phyloP scores from a whole-genome alignment of 2,113 vertebrate species.

The Ailuropoda melanoleuca region DNA sequence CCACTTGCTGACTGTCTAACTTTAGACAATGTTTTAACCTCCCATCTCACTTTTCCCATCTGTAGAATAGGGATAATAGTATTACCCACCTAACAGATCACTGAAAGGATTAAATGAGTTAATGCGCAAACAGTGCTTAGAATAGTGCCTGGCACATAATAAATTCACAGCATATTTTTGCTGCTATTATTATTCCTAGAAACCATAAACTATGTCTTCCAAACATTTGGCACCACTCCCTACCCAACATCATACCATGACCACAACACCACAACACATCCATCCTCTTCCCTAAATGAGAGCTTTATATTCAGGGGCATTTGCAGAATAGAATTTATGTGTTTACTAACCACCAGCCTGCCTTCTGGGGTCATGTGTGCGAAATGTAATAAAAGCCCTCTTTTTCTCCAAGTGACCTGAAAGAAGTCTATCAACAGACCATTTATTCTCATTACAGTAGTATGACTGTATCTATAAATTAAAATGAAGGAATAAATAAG shows the following conservation, averaged over 20 bases:
- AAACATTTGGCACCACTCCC: neutral
- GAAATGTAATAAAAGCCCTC: slow-evolving; percentile 30
- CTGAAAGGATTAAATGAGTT: neutral
- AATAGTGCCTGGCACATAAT: neutral
- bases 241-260: neutral
- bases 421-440: neutral
- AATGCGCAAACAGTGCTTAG: neutral
- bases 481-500: neutral
- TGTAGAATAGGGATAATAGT: neutral
- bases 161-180: neutral
- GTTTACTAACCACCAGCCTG: neutral
- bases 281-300: neutral
- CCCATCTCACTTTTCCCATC: neutral
- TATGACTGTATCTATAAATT: neutral
- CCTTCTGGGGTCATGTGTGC: neutral
- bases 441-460: neutral
- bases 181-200: slow-evolving; percentile 31
- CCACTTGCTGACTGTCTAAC: neutral
- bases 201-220: neutral
- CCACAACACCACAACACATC: neutral
- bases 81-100: neutral
- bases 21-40: slow-evolving; percentile 31
- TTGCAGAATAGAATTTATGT: neutral
- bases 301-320: neutral
- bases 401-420: slow-evolving; percentile 25